Conservation (phyloP, 2,888 invertebrate genomes). For the Calephelis perditalis region DNA sequence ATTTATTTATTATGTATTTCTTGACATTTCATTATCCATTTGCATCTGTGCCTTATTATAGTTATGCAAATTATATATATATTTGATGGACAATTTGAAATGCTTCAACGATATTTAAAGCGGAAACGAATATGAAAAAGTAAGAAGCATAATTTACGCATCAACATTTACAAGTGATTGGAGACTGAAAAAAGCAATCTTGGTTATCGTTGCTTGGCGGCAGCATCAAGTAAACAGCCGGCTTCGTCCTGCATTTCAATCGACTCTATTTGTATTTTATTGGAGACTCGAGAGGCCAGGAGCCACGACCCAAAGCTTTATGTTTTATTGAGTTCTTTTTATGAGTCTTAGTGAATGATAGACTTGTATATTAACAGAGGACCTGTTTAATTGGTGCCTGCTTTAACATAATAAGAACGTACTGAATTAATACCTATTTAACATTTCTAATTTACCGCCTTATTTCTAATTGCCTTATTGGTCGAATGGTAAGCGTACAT, state of each 20-base stretch:
- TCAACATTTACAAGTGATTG: conserved; percentile 63
- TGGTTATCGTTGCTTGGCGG: conserved; percentile 54
- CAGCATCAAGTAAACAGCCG: conserved; percentile 62
- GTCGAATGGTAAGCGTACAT: too few relatives aligned
- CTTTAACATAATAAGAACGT: conserved; percentile 16
- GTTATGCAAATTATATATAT: too few relatives aligned
- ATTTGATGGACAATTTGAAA: too few relatives aligned
- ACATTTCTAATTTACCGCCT: background rate
- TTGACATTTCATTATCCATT: too few relatives aligned
- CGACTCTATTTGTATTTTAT: conserved; percentile 72
- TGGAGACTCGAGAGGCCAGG: conserved; percentile 51
- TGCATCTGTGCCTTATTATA: too few relatives aligned
- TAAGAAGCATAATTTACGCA: conserved; percentile 44
- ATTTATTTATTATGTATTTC: too few relatives aligned
- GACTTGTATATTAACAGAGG: conserved; percentile 45
- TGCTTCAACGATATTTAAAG: too few relatives aligned
- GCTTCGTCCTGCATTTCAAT: conserved; percentile 71
- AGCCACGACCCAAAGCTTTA: conserved; percentile 52
- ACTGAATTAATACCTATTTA: background rate
- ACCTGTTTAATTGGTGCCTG: conserved; percentile 42
- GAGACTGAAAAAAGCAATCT: conserved; percentile 68
- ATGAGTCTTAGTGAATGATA: conserved; percentile 49
- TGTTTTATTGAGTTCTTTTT: conserved; percentile 64
- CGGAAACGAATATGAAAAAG: background rate
- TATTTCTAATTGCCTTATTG: too few relatives aligned